A percentile compares a stretch with the other conserved stretches of the same genome.
These are phyloP conservation scores for Drosophila mayri DNA, from an alignment of 1,140 invertebrate genomes.

Conservation along the genomic window DNA sequence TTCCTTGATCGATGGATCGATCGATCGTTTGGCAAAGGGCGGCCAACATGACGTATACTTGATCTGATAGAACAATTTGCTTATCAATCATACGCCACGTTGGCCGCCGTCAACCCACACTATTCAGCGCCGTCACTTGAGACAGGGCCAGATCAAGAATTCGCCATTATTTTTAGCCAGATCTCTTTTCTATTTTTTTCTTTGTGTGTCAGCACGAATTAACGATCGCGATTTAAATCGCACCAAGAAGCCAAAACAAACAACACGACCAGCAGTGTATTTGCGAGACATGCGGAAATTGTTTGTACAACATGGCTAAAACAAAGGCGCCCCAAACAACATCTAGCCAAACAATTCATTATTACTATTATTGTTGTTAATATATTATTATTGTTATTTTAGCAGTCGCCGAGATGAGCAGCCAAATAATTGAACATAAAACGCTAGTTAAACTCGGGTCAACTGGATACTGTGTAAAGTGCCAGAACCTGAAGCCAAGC, in stretches of 20 bases:
- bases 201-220: constrained; percentile 79
- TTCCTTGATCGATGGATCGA: constrained; percentile 41
- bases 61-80: constrained; percentile 49
- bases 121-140: constrained; percentile 40
- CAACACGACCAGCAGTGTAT: constrained; percentile 44
- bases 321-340: constrained; percentile 56
- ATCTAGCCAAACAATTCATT: constrained; percentile 72
- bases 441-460: constrained; percentile 47
- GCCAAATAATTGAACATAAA: constrained; percentile 72
- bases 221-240: constrained; percentile 64
- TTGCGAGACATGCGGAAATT: constrained; percentile 74
- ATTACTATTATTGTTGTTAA: constrained; percentile 56
- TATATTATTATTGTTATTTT: constrained; percentile 62
- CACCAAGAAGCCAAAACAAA: constrained; percentile 57
- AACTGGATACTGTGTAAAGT: constrained; percentile 27
- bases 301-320: constrained; percentile 63
- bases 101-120: constrained; percentile 52
- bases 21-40: constrained; percentile 52
- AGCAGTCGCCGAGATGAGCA: constrained; percentile 38
- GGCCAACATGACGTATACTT: constrained; percentile 57
- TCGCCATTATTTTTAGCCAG: constrained; percentile 51
- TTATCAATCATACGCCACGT: constrained; percentile 78
- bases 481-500: constrained; percentile 15
- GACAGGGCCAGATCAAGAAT: constrained; percentile 46
- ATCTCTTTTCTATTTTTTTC: constrained; percentile 23